phyloP scores from a whole-genome alignment of 1,140 invertebrate species.

The Brachionus asplanchnoidis region DNA sequence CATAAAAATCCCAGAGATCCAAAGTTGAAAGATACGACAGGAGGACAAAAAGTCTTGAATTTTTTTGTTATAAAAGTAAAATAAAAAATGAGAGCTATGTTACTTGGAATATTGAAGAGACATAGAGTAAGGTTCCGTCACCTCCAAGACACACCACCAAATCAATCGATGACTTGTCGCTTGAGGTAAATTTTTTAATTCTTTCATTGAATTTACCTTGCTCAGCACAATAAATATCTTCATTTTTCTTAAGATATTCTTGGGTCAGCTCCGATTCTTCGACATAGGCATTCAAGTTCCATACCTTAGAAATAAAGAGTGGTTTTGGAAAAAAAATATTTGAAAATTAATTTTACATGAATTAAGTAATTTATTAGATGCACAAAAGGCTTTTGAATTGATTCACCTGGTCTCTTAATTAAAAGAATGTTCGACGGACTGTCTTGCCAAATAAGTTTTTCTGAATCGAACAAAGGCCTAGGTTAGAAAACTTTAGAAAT shows the following conservation, averaged over 20 bases:
- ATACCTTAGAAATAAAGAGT: not conserved
- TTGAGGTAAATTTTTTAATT: constrained; percentile 9
- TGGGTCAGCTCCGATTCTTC: not conserved
- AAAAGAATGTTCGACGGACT: not conserved
- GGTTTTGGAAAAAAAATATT: not conserved
- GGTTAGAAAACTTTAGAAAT: not conserved
- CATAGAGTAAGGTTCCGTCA: constrained; percentile 87
- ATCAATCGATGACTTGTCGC: constrained; percentile 61
- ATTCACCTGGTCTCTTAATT: not conserved
- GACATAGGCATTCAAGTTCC: not conserved
- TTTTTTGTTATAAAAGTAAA: not conserved
- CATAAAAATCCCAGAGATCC: constrained; percentile 39
- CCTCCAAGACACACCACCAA: constrained; percentile 91
- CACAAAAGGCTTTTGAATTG: not conserved
- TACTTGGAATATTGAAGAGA: constrained; percentile 79
- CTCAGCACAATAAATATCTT: not conserved
- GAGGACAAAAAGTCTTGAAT: constrained; percentile 26
- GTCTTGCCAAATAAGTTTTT: not conserved
- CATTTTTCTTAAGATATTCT: not conserved
- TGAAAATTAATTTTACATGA: not conserved
- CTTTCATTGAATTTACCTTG: not conserved
- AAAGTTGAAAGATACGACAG: constrained; percentile 22
- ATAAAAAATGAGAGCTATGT: too few relatives aligned
- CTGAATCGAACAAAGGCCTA: not conserved
- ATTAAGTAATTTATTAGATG: not conserved